Conservation (phyloP, 2,113 vertebrate species). For the Strix aluco region DNA sequence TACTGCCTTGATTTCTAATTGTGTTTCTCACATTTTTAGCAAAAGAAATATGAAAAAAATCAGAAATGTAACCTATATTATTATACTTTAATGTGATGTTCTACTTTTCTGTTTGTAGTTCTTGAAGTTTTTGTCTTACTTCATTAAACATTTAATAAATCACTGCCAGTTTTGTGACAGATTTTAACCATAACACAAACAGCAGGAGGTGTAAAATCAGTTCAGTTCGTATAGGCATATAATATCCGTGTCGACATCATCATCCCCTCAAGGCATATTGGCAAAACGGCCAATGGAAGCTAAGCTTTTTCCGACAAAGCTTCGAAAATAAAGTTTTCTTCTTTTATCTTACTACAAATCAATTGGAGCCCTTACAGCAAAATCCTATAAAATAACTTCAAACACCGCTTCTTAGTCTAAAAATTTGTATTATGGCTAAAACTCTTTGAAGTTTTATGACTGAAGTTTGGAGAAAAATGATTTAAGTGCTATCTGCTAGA, state of each 20-base stretch:
- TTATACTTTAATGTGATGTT: slow-evolving; percentile 81
- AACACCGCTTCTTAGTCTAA: slow-evolving; percentile 99
- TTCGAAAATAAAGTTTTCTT: slow-evolving; percentile 99
- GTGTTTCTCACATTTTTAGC: slow-evolving; percentile 72
- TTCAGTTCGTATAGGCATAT: slow-evolving; percentile 92
- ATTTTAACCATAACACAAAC: slow-evolving; percentile 97
- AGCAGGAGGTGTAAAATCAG: slow-evolving; percentile 93
- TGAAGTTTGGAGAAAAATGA: slow-evolving; percentile 99
- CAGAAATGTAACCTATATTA: slow-evolving; percentile 77
- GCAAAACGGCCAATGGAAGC: slow-evolving; percentile 96
- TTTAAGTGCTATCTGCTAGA: slow-evolving; percentile 99
- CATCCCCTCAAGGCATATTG: slow-evolving; percentile 92
- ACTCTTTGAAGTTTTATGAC: slow-evolving; percentile 97
- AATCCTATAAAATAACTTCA: slow-evolving; percentile 99
- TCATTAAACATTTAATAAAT: slow-evolving; percentile 99
- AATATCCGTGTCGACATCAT: slow-evolving; percentile 92
- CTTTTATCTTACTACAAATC: slow-evolving; percentile 99
- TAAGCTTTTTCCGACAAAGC: slow-evolving; percentile 99
- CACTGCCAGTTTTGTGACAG: slow-evolving; percentile 98
- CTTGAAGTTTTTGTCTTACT: slow-evolving; percentile 95
- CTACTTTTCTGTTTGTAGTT: slow-evolving; percentile 85
- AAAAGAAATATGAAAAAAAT: slow-evolving; percentile 70
- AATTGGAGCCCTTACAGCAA: slow-evolving; percentile 99
- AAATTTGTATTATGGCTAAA: slow-evolving; percentile 99
- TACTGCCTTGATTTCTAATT: slow-evolving; percentile 71